These are phyloP conservation scores for Amphiprion ocellaris DNA, from an alignment of 2,113 vertebrate species.

Conservation along the genomic window DNA sequence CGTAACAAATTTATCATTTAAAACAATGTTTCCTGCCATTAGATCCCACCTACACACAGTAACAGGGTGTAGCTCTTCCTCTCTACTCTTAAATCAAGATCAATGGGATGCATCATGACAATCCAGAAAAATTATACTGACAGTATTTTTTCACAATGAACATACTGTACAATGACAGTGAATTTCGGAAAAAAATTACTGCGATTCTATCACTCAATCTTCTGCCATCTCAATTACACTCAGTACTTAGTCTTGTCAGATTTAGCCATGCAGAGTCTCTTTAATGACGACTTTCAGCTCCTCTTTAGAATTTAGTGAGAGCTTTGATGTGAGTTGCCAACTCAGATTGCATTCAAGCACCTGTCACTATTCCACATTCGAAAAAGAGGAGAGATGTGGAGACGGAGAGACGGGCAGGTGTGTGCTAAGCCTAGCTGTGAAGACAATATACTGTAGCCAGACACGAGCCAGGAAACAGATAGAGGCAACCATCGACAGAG, in stretches of 20 bases:
- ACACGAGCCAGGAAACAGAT: slow-evolving; percentile 39
- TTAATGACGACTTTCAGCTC: slow-evolving; percentile 77
- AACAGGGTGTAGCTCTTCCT: not conserved
- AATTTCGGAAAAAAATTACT: slow-evolving; percentile 52
- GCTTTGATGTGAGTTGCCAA: slow-evolving; percentile 79
- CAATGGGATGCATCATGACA: slow-evolving; percentile 23
- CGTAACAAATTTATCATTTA: no score
- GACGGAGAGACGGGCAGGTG: slow-evolving; percentile 64
- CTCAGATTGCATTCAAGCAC: slow-evolving; percentile 75
- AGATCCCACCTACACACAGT: not conserved
- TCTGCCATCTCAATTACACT: slow-evolving; percentile 68
- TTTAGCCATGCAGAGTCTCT: slow-evolving; percentile 72
- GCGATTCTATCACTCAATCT: slow-evolving; percentile 63
- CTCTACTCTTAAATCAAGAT: slow-evolving; percentile 32
- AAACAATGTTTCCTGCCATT: no score
- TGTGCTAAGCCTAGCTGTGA: slow-evolving; percentile 53
- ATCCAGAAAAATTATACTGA: slow-evolving; percentile 45
- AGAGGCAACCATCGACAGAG: slow-evolving; percentile 45
- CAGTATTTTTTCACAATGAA: slow-evolving; percentile 58
- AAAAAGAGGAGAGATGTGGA: slow-evolving; percentile 55
- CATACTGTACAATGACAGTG: slow-evolving; percentile 59
- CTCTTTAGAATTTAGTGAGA: slow-evolving; percentile 72
- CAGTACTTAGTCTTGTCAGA: slow-evolving; percentile 71
- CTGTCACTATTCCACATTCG: slow-evolving; percentile 73
- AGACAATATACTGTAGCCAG: slow-evolving; percentile 66